These are phyloP conservation scores for Tetramorium parvispinum DNA, from an alignment of 1,140 invertebrate species.

Conservation along the genomic window DNA sequence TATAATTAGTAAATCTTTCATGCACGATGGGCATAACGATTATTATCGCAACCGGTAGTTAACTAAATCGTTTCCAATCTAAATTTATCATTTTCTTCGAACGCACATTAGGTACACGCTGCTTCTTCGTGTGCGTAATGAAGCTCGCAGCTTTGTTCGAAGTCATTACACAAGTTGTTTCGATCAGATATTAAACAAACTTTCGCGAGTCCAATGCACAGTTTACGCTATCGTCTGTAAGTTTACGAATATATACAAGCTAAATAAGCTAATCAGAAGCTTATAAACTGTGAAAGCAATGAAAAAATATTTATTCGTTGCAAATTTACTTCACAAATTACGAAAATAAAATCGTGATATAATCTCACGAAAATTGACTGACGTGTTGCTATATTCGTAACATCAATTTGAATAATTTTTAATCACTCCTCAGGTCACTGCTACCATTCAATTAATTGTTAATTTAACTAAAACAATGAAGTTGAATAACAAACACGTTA, in stretches of 20 bases:
- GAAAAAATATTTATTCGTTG: background rate
- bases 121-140: constrained; percentile 32
- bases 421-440: too few species aligned
- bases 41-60: constrained; percentile 24
- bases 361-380: background rate
- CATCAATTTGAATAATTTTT: too few species aligned
- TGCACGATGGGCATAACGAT: constrained; percentile 14
- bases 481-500: too few species aligned
- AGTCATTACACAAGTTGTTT: constrained; percentile 26
- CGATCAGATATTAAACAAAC: constrained; percentile 30
- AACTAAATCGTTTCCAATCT: constrained; percentile 29
- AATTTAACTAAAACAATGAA: too few species aligned
- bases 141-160: background rate
- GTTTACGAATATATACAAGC: constrained; percentile 30
- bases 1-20: constrained; percentile 31
- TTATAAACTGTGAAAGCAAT: background rate
- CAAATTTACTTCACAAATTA: background rate
- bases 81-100: constrained; percentile 22
- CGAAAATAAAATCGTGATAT: background rate
- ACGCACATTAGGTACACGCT: background rate
- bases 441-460: too few species aligned
- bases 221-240: background rate
- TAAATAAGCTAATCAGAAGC: background rate
- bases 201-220: background rate
- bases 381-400: background rate